Evolutionary conservation across 2,113 vertebrate species (phyloP).

Genomic region (Platycercus adscitus): DNA sequence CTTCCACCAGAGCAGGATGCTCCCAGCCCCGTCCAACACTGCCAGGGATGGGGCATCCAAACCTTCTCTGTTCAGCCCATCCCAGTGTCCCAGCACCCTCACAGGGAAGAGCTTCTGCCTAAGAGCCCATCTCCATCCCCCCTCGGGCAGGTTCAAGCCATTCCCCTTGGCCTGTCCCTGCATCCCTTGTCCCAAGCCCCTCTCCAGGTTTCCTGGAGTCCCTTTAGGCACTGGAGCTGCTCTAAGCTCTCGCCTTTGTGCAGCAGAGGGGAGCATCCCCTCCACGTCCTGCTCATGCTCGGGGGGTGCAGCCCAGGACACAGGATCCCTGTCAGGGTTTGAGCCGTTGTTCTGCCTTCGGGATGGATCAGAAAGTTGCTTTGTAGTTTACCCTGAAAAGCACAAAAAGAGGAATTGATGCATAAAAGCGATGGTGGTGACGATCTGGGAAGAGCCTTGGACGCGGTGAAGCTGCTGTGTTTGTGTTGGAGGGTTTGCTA

Average conservation of each 20-base stretch:
- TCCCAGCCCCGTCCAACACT: no score
- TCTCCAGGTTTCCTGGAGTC: background rate
- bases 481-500: background rate
- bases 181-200: background rate
- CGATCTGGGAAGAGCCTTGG: background rate
- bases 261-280: background rate
- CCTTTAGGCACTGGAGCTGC: background rate
- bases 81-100: no score
- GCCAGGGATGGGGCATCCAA: background rate
- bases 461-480: accelerated
- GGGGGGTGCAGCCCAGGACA: background rate
- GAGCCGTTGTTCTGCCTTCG: background rate
- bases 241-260: background rate
- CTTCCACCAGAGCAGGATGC: background rate
- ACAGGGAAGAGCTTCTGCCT: no score
- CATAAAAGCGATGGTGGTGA: accelerated
- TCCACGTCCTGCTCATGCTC: background rate
- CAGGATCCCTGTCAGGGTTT: accelerated
- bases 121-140: no score
- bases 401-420: background rate
- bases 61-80: background rate
- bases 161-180: no score
- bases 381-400: background rate
- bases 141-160: no score
- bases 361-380: no score